Evolutionary conservation across 2,797 vertebrate species (phyloP).

Genomic region (Psittacula echo): DNA sequence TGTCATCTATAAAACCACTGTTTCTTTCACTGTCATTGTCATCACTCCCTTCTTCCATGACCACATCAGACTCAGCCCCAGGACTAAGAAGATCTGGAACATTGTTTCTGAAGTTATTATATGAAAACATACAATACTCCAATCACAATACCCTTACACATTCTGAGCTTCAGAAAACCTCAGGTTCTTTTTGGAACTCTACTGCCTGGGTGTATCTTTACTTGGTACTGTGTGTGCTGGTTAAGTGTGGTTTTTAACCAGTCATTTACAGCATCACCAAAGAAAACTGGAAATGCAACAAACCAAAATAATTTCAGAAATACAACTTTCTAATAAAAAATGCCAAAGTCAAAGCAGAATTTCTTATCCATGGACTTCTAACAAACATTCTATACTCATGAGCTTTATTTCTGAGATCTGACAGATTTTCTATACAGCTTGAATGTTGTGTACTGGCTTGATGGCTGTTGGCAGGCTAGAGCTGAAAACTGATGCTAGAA

Average conservation of each 20-base stretch:
- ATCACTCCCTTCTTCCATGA: constrained; percentile 93
- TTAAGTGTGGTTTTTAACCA: neutral
- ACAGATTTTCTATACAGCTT: neutral
- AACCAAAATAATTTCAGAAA: neutral
- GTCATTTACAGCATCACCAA: neutral
- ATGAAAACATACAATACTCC: neutral
- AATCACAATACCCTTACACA: neutral
- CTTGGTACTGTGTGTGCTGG: neutral
- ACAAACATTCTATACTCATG: neutral
- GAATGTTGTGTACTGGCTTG: neutral
- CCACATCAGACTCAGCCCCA: constrained; percentile 90
- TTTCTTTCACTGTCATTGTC: constrained; percentile 90
- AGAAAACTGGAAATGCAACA: neutral
- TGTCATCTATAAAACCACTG: constrained; percentile 88
- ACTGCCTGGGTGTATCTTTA: neutral
- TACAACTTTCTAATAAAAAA: neutral
- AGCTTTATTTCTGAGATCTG: neutral
- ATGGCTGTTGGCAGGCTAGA: neutral
- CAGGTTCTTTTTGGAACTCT: neutral
- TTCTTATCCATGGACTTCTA: neutral
- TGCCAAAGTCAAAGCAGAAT: neutral
- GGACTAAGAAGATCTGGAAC: constrained; percentile 91
- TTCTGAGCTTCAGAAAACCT: neutral
- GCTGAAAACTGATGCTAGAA: neutral
- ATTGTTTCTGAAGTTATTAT: constrained; percentile 6